phyloP scores from a whole-genome alignment of 2,113 vertebrate genomes.

The Myotis brandtii region DNA sequence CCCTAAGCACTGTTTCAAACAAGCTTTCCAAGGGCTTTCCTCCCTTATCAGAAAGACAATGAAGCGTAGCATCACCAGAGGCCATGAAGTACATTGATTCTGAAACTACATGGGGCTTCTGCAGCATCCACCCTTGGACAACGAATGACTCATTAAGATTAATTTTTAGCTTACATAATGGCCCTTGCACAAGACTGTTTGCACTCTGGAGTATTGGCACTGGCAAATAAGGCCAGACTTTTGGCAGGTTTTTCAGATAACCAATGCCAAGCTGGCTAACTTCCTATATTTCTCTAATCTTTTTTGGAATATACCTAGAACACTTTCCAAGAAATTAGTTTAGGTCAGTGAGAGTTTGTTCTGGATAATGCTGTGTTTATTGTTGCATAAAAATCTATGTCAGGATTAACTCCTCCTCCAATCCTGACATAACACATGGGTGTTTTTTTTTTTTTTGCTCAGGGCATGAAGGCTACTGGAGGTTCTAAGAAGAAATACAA shows the following conservation, averaged over 20 bases:
- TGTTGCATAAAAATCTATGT: conserved; percentile 54
- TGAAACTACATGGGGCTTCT: conserved; percentile 43
- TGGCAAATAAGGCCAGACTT: conserved; percentile 71
- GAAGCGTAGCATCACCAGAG: neutral
- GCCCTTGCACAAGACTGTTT: conserved; percentile 64
- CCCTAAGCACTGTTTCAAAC: neutral
- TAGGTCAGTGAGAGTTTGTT: conserved; percentile 73
- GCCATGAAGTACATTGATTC: neutral
- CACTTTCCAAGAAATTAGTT: conserved; percentile 80
- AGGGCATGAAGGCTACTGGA: neutral
- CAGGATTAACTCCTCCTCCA: conserved; percentile 6
- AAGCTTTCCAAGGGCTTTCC: neutral
- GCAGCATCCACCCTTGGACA: conserved; percentile 40
- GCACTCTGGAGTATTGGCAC: conserved; percentile 68
- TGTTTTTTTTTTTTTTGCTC: neutral
- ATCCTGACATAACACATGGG: neutral
- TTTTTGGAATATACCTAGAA: conserved; percentile 78
- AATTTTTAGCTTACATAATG: conserved; percentile 70
- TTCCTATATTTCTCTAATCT: conserved; percentile 72
- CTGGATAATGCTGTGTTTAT: conserved; percentile 55
- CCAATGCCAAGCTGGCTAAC: conserved; percentile 76
- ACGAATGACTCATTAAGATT: conserved; percentile 70
- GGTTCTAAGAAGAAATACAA: conserved; percentile 1
- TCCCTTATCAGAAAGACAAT: neutral
- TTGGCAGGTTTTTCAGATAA: conserved; percentile 73